Evolutionary conservation across 2,888 invertebrate genomes (phyloP).

Genomic region (Nomada fucata): DNA sequence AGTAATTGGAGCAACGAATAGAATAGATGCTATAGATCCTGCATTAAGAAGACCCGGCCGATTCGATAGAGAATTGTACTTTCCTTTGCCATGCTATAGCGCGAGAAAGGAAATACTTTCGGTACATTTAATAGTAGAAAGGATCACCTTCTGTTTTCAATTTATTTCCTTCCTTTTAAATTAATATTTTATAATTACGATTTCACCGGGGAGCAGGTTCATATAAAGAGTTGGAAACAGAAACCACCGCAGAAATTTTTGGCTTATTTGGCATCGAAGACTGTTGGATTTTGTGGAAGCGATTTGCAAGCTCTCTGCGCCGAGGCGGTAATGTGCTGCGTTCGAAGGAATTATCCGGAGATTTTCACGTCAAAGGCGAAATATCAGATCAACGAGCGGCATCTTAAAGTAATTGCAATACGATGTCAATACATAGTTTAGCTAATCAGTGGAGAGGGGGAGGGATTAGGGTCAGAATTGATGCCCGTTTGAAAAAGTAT

Average conservation of each 20-base stretch:
- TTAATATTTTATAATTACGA: background rate
- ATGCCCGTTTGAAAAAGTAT: background rate
- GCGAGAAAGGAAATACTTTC: slow-evolving; percentile 92
- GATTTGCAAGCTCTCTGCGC: slow-evolving; percentile 88
- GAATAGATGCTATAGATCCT: slow-evolving; percentile 95
- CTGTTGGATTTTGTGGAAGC: slow-evolving; percentile 87
- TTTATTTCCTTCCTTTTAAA: background rate
- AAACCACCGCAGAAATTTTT: slow-evolving; percentile 85
- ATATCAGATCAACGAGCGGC: slow-evolving; percentile 86
- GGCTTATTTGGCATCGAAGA: slow-evolving; percentile 86
- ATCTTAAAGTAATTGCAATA: slow-evolving; percentile 84
- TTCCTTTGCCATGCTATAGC: slow-evolving; percentile 90
- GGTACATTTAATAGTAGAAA: slow-evolving; percentile 82
- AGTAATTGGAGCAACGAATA: slow-evolving; percentile 96
- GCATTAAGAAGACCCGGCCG: slow-evolving; percentile 94
- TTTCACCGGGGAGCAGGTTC: slow-evolving; percentile 80
- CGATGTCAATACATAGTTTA: background rate
- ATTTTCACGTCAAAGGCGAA: slow-evolving; percentile 86
- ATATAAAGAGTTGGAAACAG: slow-evolving; percentile 84
- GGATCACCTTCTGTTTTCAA: too few relatives aligned
- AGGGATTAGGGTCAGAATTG: too few relatives aligned
- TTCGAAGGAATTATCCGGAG: slow-evolving; percentile 87
- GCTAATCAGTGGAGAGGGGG: too few relatives aligned
- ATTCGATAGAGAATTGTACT: slow-evolving; percentile 94
- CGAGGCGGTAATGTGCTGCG: slow-evolving; percentile 87